These are phyloP conservation scores for Elegia similella DNA, from an alignment of 2,888 invertebrate genomes.

Conservation along the genomic window DNA sequence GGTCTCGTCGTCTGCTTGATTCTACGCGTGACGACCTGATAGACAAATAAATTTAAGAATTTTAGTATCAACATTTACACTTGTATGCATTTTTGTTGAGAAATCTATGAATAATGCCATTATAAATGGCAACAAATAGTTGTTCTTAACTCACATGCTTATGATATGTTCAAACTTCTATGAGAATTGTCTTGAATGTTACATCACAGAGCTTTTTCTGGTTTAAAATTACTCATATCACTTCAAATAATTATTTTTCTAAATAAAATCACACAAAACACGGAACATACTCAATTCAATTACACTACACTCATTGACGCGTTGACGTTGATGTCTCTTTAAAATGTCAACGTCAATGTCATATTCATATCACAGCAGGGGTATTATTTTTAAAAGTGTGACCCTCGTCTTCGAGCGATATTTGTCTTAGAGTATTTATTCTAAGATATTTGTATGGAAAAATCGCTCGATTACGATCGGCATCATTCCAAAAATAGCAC, in stretches of 20 bases:
- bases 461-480: too few species aligned
- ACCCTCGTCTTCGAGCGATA: too few species aligned
- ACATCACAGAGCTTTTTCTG: not conserved
- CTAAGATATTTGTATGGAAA: too few species aligned
- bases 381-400: too few species aligned
- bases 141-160: not conserved
- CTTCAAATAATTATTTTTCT: not conserved
- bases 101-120: not conserved
- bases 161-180: not conserved
- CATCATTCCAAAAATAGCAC: too few species aligned
- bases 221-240: not conserved
- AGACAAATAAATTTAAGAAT: not conserved
- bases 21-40: conserved; percentile 59
- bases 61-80: not conserved
- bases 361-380: too few species aligned
- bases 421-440: too few species aligned
- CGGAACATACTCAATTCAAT: too few species aligned
- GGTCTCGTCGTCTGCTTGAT: conserved; percentile 39
- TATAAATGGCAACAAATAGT: not conserved
- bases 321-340: too few species aligned
- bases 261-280: not conserved
- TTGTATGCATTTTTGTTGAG: not conserved
- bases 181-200: not conserved
- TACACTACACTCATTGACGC: too few species aligned
- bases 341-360: too few species aligned